Base-by-base conservation (phyloP, 2,888 invertebrate genomes). In the Spodoptera exigua region DNA sequence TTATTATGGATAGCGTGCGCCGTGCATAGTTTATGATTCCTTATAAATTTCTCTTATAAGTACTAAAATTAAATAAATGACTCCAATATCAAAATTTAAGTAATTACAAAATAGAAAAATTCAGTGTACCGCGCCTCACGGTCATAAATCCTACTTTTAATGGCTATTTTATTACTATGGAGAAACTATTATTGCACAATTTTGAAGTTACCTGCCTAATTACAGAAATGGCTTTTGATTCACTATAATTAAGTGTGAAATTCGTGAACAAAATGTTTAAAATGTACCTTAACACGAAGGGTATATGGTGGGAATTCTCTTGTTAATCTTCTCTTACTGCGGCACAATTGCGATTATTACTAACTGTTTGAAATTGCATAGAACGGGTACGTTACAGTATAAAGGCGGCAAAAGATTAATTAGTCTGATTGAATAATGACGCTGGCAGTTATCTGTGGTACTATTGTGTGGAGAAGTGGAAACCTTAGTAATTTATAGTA, bases 341-440 rank as follows among this genome's bases (percentile, higher is more conserved):
- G 61, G 53, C 52, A 59, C 40, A 40, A 61, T 72, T 51, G 69
- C 46, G 45, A 40, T 72, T 58, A 64, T 55, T 74, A 53, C 32
- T 45, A 60, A 55, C 59, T 41, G 51, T 62, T 48, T 58, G 61
- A 74, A 74, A 74, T 68, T 72, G 73, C 60, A 60, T 62, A 71
- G 57, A 45, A 46, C 40, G n/a, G 62, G 59, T 65, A 48, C 61
- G 74, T 74, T 70, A 86, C 84, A 78, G 80, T 76, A 74, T 81
- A 79, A 84, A 83, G 89, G 87, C 84, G 89, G 85, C 80, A 70
- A 84, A 84, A 84, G 87, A 89, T 87, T 86, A 89, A 91, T 90
- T 87, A 72, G 55, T 60, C 53, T 80, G 75, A 86, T 87, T 89
- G 85, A 80, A 86, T 89, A 89, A 89, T 90, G 76, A 76, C 76